These are phyloP conservation scores for Idaea straminata DNA, from an alignment of 2,888 invertebrate species.

Conservation along the genomic window DNA sequence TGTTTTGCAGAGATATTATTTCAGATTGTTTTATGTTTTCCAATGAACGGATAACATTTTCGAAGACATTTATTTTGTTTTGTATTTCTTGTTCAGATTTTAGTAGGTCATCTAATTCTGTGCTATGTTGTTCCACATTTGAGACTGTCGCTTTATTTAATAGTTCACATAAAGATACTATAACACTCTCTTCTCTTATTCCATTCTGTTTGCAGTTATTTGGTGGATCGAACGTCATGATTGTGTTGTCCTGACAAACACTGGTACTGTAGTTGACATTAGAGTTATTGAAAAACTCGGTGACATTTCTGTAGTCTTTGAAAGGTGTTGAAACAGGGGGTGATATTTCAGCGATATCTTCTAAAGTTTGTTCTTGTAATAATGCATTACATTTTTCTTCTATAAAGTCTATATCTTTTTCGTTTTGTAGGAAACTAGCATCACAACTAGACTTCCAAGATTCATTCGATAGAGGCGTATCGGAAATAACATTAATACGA, in stretches of 20 bases:
- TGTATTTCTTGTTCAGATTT: slow-evolving; percentile 51
- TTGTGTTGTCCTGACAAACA: slow-evolving; percentile 52
- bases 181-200: slow-evolving; percentile 60
- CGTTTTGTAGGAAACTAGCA: slow-evolving; percentile 63
- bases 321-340: slow-evolving; percentile 66
- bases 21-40: slow-evolving; percentile 52
- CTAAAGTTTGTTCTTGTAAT: slow-evolving; percentile 42
- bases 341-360: slow-evolving; percentile 54
- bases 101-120: slow-evolving; percentile 49
- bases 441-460: slow-evolving; percentile 65
- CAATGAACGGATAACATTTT: slow-evolving; percentile 47
- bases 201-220: slow-evolving; percentile 34
- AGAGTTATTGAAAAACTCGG: slow-evolving; percentile 58
- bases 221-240: slow-evolving; percentile 59
- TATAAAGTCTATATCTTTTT: slow-evolving; percentile 58
- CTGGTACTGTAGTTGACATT: slow-evolving; percentile 46
- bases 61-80: slow-evolving; percentile 51
- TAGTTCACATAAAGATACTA: slow-evolving; percentile 62
- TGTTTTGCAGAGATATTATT: slow-evolving; percentile 45
- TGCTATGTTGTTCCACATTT: slow-evolving; percentile 35
- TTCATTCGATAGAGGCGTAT: slow-evolving; percentile 55
- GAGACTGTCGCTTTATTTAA: slow-evolving; percentile 58
- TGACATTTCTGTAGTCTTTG: slow-evolving; percentile 57
- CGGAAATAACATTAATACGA: slow-evolving; percentile 31
- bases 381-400: slow-evolving; percentile 46